A percentile compares a stretch with the other conserved stretches of the same genome.
Conservation (phyloP, 2,888 invertebrate genomes). For the Pedicia rivosa region DNA sequence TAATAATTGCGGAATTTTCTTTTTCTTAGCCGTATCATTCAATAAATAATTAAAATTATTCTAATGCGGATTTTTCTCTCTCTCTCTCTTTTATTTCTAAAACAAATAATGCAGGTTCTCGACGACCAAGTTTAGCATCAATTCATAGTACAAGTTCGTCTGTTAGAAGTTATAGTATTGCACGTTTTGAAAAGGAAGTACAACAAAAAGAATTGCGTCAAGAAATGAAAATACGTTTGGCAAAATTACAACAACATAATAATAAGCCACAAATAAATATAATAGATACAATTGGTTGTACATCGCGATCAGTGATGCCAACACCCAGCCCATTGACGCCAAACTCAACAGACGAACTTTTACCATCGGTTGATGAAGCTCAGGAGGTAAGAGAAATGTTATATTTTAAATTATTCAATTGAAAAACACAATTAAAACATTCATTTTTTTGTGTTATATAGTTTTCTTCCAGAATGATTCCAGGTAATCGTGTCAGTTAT, state of each 20-base stretch:
- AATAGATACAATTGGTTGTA: conserved; percentile 29
- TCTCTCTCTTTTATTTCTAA: too few relatives aligned
- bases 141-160: conserved; percentile 73
- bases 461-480: conserved; percentile 2
- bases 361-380: conserved; percentile 65
- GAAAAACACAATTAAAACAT: background rate
- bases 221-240: conserved; percentile 60
- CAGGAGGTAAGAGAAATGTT: conserved; percentile 40
- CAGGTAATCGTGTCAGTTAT: conserved; percentile 1
- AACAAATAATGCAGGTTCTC: conserved; percentile 71
- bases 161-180: conserved; percentile 64
- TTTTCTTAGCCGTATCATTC: too few relatives aligned
- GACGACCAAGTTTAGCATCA: conserved; percentile 75
- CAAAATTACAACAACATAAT: conserved; percentile 43
- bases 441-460: background rate
- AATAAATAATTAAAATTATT: too few relatives aligned
- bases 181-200: conserved; percentile 62
- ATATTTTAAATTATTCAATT: background rate
- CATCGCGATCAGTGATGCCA: conserved; percentile 26
- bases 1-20: too few relatives aligned
- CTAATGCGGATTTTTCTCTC: background rate
- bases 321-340: conserved; percentile 67
- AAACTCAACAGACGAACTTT: conserved; percentile 67
- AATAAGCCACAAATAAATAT: conserved; percentile 32
- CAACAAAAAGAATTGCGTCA: conserved; percentile 64